Conservation (phyloP, 1,140 invertebrate species). For the Frieseomelitta varia region DNA sequence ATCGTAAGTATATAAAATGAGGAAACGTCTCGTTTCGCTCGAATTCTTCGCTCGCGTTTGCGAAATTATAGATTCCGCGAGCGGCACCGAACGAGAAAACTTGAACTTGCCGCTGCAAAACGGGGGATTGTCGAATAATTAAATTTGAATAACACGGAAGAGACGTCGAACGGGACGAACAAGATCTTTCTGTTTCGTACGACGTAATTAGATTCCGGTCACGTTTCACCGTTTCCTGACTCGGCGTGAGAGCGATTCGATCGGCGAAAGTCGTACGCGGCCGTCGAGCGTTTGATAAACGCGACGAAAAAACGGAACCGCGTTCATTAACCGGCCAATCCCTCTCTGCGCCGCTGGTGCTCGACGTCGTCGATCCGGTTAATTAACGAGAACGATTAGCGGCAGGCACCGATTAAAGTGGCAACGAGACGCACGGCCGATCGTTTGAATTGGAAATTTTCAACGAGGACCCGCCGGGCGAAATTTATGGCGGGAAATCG, state of each 20-base stretch:
- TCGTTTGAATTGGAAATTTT: constrained; percentile 21
- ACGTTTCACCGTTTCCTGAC: constrained; percentile 24
- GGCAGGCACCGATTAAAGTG: neutral
- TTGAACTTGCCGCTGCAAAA: too few relatives aligned
- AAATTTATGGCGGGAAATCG: neutral
- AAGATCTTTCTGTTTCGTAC: constrained; percentile 2
- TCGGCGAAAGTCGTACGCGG: neutral
- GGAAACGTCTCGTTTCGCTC: neutral
- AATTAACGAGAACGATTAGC: constrained; percentile 27
- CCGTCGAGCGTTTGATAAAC: too few relatives aligned
- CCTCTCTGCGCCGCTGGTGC: too few relatives aligned
- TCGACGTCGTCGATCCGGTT: neutral
- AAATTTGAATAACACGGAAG: constrained; percentile 30
- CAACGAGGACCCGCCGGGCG: neutral
- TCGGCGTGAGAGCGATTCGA: constrained; percentile 8
- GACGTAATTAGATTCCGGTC: constrained; percentile 40
- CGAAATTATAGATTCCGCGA: neutral
- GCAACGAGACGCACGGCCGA: too few relatives aligned
- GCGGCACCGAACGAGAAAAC: too few relatives aligned
- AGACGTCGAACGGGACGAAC: neutral
- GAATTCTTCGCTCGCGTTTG: too few relatives aligned
- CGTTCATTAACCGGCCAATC: neutral
- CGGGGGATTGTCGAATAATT: neutral
- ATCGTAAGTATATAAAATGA: neutral
- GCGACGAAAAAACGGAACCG: neutral